These are phyloP conservation scores for Myiopsitta monachus DNA, from an alignment of 2,113 vertebrate species.

Conservation along the genomic window DNA sequence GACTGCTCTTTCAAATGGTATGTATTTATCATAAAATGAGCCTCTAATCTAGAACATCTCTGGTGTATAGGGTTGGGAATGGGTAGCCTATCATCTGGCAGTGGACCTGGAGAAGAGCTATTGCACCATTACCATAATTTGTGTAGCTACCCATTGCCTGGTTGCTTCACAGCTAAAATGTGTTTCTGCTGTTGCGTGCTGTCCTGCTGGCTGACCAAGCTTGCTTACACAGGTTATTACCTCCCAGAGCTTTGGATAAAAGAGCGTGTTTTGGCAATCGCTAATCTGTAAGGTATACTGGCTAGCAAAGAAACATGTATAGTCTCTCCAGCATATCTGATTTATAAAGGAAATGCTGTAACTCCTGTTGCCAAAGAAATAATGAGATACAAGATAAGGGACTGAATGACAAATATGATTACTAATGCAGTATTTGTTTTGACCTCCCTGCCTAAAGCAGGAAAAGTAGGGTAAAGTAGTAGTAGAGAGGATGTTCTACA, in stretches of 20 bases:
- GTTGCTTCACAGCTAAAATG: not conserved
- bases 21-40: not conserved
- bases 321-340: not conserved
- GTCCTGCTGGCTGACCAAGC: not conserved
- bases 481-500: accelerated
- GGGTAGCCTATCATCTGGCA: not conserved
- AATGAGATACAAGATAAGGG: slow-evolving; percentile 38
- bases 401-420: not conserved
- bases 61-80: not conserved
- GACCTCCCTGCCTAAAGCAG: not conserved
- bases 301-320: not conserved
- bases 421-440: not conserved
- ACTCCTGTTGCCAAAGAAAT: slow-evolving; percentile 42
- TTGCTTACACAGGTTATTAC: not conserved
- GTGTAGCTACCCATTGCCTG: not conserved
- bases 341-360: slow-evolving; percentile 22
- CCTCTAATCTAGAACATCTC: not conserved
- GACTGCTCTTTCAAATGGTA: not conserved
- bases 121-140: not conserved
- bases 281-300: not conserved
- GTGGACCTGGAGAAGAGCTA: not conserved
- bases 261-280: not conserved
- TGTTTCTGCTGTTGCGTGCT: not conserved
- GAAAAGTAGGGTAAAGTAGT: not conserved
- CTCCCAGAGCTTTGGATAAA: not conserved